Percentiles rank a stretch among this genome's conserved stretches.
Conservation (phyloP, 2,888 invertebrate species). For the Cataglyphis livida region DNA sequence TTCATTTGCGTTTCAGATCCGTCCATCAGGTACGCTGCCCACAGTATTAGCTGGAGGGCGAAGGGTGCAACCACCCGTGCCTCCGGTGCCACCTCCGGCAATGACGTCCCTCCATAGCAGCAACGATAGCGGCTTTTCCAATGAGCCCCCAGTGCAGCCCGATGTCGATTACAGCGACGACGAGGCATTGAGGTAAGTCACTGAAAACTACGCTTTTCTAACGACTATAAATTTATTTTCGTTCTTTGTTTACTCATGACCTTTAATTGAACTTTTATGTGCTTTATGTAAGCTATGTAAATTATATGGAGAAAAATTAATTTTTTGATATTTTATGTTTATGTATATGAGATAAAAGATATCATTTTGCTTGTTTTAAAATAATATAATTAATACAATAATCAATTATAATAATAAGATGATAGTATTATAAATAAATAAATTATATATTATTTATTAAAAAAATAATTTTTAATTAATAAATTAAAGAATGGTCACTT, state of each 20-base stretch:
- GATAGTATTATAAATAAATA: background rate
- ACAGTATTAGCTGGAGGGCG: slow-evolving; percentile 83
- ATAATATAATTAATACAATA: background rate
- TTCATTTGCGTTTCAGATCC: slow-evolving; percentile 76
- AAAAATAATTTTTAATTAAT: no score
- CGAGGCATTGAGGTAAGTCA: slow-evolving; percentile 90
- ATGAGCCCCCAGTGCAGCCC: slow-evolving; percentile 95
- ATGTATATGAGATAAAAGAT: background rate
- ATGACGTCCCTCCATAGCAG: slow-evolving; percentile 93
- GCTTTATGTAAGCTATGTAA: background rate
- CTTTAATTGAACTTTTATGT: background rate
- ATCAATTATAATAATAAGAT: background rate
- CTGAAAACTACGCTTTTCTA: background rate
- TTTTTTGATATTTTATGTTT: background rate
- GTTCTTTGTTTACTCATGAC: background rate
- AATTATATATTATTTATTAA: background rate
- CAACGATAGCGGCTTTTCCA: slow-evolving; percentile 96
- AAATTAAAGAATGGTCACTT: background rate
- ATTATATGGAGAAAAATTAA: background rate
- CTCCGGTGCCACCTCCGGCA: slow-evolving; percentile 84
- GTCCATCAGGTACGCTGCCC: slow-evolving; percentile 85
- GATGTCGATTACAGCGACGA: slow-evolving; percentile 97
- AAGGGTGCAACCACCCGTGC: slow-evolving; percentile 86
- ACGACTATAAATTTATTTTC: background rate
- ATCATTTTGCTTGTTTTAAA: background rate